Evolutionary conservation across 2,797 vertebrate species (phyloP).

Genomic region (Poecilia gillii): DNA sequence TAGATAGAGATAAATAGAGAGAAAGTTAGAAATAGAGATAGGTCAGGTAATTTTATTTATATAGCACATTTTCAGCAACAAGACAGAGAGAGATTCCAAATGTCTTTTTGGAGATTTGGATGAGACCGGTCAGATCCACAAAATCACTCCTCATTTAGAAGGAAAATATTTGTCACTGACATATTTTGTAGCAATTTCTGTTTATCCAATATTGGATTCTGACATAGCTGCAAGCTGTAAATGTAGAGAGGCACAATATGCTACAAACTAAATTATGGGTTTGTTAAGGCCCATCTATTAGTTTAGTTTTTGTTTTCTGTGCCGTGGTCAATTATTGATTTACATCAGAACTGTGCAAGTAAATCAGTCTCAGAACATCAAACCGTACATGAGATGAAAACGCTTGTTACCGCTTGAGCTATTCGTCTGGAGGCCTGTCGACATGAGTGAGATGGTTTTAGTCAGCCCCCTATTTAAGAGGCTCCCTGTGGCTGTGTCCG

Average conservation of each 20-base stretch:
- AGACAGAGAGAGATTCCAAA: not conserved
- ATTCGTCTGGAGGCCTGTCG: slow-evolving; percentile 24
- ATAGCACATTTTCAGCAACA: no score
- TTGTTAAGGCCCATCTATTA: not conserved
- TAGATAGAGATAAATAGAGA: not conserved
- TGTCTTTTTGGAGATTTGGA: not conserved
- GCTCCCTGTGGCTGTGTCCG: slow-evolving; percentile 40
- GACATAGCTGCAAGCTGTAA: not conserved
- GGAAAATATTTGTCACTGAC: not conserved
- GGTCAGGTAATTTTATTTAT: no score
- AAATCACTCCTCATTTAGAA: not conserved
- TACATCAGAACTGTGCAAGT: slow-evolving; percentile 2
- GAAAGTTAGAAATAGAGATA: no score
- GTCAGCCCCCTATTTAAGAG: slow-evolving; percentile 38
- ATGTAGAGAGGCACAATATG: not conserved
- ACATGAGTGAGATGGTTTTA: slow-evolving; percentile 29
- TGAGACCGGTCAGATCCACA: not conserved
- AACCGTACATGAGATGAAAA: slow-evolving; percentile 25
- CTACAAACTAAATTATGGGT: not conserved
- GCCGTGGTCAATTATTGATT: not conserved
- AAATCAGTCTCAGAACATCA: slow-evolving; percentile 1
- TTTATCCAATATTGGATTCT: not conserved
- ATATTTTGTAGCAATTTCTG: not conserved
- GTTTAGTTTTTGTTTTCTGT: not conserved
- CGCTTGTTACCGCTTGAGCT: slow-evolving; percentile 21